phyloP scores from a whole-genome alignment of 2,113 vertebrate species.

The Mobula hypostoma region DNA sequence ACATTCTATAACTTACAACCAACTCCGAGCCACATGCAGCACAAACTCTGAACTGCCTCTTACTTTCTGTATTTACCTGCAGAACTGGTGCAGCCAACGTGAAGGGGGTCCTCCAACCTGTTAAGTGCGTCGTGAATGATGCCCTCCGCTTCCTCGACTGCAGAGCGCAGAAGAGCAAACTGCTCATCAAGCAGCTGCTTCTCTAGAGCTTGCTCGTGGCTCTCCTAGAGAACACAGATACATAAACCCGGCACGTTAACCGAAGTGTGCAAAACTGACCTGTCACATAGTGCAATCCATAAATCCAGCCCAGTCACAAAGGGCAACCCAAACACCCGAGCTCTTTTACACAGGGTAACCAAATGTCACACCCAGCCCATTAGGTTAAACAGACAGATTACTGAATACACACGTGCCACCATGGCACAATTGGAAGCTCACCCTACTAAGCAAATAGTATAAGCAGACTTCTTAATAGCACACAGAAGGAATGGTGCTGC shows the following conservation, averaged over 20 bases:
- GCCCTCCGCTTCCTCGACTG: constrained; percentile 60
- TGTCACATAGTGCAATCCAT: background rate
- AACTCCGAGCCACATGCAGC: background rate
- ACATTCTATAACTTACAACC: background rate
- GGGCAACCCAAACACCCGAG: background rate
- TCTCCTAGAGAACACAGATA: constrained; percentile 59
- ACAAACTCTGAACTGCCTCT: background rate
- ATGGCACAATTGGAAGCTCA: background rate
- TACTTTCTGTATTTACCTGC: constrained; percentile 59
- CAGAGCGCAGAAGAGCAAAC: constrained; percentile 60
- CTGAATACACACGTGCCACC: background rate
- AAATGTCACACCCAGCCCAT: background rate
- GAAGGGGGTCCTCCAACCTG: constrained; percentile 73
- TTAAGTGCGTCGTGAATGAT: constrained; percentile 75
- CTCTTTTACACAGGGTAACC: background rate
- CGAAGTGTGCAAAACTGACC: background rate
- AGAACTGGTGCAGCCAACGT: constrained; percentile 77
- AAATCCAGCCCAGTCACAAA: background rate
- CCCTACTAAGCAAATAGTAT: background rate
- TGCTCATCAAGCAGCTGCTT: constrained; percentile 58
- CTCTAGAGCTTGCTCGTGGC: constrained; percentile 55
- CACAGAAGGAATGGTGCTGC: background rate
- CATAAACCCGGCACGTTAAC: background rate
- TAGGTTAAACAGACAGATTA: too few species aligned
- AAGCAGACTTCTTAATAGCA: background rate